These are phyloP conservation scores for Phasianus colchicus DNA, from an alignment of 2,113 vertebrate species.

Conservation along the genomic window DNA sequence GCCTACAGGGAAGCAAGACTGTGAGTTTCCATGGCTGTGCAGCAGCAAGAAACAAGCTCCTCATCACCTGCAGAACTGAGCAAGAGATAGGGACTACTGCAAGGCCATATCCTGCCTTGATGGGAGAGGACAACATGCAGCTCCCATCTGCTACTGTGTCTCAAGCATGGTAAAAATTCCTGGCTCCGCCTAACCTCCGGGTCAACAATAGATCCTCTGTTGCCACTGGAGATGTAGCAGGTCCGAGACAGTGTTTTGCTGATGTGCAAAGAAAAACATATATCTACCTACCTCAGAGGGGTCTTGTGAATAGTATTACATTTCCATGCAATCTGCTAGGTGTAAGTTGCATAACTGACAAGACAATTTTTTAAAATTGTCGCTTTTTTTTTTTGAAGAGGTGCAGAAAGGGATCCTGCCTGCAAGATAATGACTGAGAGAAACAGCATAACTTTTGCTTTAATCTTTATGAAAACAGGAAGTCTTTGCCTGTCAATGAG, in stretches of 20 bases:
- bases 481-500: neutral
- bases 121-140: too few relatives aligned
- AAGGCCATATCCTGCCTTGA: neutral
- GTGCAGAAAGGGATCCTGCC: neutral
- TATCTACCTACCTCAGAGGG: neutral
- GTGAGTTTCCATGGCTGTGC: neutral
- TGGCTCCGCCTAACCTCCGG: neutral
- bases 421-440: neutral
- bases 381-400: neutral
- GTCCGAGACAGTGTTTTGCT: neutral
- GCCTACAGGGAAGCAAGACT: neutral
- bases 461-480: conserved; percentile 29
- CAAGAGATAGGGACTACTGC: neutral
- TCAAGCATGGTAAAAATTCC: neutral
- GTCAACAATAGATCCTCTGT: neutral
- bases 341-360: neutral
- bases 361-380: neutral
- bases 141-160: neutral
- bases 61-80: rapidly evolving
- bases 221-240: neutral
- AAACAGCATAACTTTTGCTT: neutral
- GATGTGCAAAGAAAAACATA: neutral
- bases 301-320: neutral
- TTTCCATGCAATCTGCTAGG: neutral
- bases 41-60: neutral